Evolutionary conservation across 2,113 vertebrate genomes (phyloP).

Genomic region (Myotis brandtii): DNA sequence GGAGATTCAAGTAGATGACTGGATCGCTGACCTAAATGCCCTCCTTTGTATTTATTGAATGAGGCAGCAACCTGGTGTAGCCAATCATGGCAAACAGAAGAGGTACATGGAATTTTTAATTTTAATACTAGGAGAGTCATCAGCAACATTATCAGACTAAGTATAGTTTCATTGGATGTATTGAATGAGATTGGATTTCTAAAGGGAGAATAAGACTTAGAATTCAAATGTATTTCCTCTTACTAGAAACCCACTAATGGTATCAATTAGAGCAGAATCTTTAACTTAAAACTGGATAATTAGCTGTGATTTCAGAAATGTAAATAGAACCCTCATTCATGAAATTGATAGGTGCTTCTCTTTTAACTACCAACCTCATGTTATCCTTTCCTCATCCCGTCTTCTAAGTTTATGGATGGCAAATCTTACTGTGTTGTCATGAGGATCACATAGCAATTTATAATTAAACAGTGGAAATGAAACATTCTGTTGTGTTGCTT

Average conservation of each 20-base stretch:
- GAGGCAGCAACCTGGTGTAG: background rate
- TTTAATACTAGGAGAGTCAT: background rate
- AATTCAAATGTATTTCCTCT: constrained; percentile 57
- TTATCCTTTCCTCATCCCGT: background rate
- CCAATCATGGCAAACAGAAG: background rate
- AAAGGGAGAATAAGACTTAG: constrained; percentile 29
- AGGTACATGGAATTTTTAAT: background rate
- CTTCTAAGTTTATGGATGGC: background rate
- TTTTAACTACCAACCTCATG: background rate
- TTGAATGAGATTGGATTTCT: constrained; percentile 56
- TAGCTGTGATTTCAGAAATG: constrained; percentile 65
- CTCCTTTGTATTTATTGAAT: background rate
- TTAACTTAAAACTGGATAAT: constrained; percentile 60
- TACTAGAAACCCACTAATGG: constrained; percentile 47
- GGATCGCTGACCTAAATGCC: background rate
- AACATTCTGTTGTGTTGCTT: constrained; percentile 66
- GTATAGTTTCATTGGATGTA: background rate
- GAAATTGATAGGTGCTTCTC: background rate
- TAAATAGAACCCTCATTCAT: constrained; percentile 59
- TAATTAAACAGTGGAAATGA: constrained; percentile 63
- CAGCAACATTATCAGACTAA: background rate
- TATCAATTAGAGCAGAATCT: constrained; percentile 64
- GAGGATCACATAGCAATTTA: constrained; percentile 41
- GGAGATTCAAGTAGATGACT: background rate
- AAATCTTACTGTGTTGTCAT: constrained; percentile 50